These are phyloP conservation scores for Elmis aenea DNA, from an alignment of 2,888 invertebrate genomes.

Conservation along the genomic window DNA sequence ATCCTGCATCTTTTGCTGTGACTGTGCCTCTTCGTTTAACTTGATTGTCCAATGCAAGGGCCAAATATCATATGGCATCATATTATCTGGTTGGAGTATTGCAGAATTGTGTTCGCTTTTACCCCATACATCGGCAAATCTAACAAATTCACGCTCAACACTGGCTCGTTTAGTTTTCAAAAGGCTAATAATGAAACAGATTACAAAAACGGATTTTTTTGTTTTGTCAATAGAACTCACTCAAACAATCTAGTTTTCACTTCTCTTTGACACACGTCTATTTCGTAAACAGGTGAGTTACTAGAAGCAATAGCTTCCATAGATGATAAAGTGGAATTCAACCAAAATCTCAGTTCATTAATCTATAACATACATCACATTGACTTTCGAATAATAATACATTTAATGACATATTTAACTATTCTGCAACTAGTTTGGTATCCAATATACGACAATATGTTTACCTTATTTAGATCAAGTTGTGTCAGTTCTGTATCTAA, in stretches of 20 bases:
- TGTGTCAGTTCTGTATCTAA: constrained; percentile 72
- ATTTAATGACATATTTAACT: constrained; percentile 4
- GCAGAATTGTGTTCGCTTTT: constrained; percentile 35
- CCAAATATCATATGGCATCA: constrained; percentile 39
- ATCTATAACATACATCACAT: constrained; percentile 51
- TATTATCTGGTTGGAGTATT: constrained; percentile 40
- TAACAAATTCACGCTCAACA: constrained; percentile 38
- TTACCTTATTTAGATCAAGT: constrained; percentile 51
- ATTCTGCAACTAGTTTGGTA: neutral
- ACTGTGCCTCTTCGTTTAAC: constrained; percentile 40
- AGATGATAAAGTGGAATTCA: constrained; percentile 61
- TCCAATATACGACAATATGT: constrained; percentile 4
- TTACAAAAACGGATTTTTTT: constrained; percentile 3
- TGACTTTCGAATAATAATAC: constrained; percentile 1
- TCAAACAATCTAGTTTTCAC: constrained; percentile 46
- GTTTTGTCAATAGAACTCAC: constrained; percentile 36
- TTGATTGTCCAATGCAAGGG: constrained; percentile 51
- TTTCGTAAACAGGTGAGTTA: constrained; percentile 36
- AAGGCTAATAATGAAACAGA: no score
- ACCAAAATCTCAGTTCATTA: constrained; percentile 67
- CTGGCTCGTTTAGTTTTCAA: constrained; percentile 45
- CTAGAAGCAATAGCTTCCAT: constrained; percentile 42
- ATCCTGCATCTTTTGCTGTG: constrained; percentile 34
- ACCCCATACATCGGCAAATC: constrained; percentile 43
- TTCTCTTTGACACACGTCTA: constrained; percentile 46